Percentiles rank a stretch among this genome's conserved stretches.
These are phyloP conservation scores for Actias luna DNA, from an alignment of 2,888 invertebrate genomes.

Conservation along the genomic window DNA sequence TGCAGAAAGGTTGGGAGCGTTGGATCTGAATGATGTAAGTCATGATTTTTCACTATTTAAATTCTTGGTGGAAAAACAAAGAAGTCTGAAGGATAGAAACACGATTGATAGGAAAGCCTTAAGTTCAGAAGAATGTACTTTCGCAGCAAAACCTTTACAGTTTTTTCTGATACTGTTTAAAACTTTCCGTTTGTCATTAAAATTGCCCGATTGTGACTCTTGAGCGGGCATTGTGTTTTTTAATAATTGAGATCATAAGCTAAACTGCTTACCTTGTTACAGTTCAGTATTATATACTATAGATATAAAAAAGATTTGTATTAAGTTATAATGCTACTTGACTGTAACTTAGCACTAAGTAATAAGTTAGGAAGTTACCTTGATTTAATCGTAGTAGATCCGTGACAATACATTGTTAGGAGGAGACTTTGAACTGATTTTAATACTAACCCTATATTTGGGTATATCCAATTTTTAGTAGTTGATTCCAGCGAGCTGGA, in stretches of 20 bases:
- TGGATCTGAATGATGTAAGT: background rate
- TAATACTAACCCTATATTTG: conserved; percentile 39
- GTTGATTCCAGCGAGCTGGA: conserved; percentile 30
- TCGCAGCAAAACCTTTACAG: no score
- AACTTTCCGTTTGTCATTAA: background rate
- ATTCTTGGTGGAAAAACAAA: background rate
- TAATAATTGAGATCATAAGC: background rate
- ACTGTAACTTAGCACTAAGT: conserved; percentile 8
- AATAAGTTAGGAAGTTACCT: conserved; percentile 18
- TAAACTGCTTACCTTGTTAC: conserved; percentile 25
- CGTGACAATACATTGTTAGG: conserved; percentile 55
- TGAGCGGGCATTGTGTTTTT: background rate
- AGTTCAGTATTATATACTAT: conserved; percentile 34
- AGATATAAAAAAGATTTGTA: conserved; percentile 3
- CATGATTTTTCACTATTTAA: background rate
- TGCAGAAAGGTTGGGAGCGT: no score
- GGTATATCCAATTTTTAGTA: conserved; percentile 58
- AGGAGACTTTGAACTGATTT: conserved; percentile 53
- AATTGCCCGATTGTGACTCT: background rate
- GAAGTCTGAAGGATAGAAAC: background rate
- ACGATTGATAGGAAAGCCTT: background rate
- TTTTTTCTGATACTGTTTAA: no score
- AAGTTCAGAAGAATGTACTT: background rate
- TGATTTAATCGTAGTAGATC: conserved; percentile 33
- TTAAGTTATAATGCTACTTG: conserved; percentile 4